phyloP scores from a whole-genome alignment of 1,140 invertebrate genomes.

The Euschistus heros region DNA sequence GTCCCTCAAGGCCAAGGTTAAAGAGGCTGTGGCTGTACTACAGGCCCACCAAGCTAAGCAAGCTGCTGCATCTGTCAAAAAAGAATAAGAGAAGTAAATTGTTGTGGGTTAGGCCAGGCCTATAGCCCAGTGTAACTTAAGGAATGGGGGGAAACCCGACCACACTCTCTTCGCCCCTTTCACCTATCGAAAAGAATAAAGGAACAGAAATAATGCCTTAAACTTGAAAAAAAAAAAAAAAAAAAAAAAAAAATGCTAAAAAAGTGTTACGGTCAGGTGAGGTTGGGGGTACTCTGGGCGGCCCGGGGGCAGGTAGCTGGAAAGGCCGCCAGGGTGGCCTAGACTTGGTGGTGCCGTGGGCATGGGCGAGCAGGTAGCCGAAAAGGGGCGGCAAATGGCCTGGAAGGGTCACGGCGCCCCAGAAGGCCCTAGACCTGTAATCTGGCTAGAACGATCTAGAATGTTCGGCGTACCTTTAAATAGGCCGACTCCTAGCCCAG shows the following conservation, averaged over 20 bases:
- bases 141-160: slow-evolving; percentile 5
- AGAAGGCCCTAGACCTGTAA: too few species aligned
- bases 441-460: too few species aligned
- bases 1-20: slow-evolving; percentile 89
- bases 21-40: slow-evolving; percentile 93
- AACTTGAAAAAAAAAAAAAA: neutral
- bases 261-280: too few species aligned
- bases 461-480: too few species aligned
- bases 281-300: too few species aligned
- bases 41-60: slow-evolving; percentile 94
- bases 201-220: slow-evolving; percentile 7
- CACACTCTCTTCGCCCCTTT: slow-evolving; percentile 1
- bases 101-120: neutral
- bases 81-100: slow-evolving; percentile 46
- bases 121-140: neutral
- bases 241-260: neutral
- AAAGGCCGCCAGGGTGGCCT: too few species aligned
- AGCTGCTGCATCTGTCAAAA: slow-evolving; percentile 53
- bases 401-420: too few species aligned
- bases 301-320: too few species aligned
- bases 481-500: too few species aligned
- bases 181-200: slow-evolving; percentile 7
- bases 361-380: too few species aligned
- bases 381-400: too few species aligned
- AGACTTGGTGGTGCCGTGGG: too few species aligned